These are phyloP conservation scores for Smittia aterrima DNA, from an alignment of 2,888 invertebrate genomes.

Conservation along the genomic window DNA sequence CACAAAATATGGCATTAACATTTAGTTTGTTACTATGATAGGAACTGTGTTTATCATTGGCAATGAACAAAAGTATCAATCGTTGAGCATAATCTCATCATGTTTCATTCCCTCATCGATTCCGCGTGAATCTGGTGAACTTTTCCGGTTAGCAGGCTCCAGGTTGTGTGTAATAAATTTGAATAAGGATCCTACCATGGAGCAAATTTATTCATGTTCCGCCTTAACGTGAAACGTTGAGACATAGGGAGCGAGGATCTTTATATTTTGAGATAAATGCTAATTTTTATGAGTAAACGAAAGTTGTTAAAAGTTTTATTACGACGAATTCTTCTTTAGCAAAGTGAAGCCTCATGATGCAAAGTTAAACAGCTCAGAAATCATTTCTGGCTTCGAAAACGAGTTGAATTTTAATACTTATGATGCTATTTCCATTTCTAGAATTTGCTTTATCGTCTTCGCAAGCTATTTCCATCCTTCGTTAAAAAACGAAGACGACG, in stretches of 20 bases:
- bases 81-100: too few species aligned
- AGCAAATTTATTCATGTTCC: slow-evolving; percentile 34
- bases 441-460: not conserved
- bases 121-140: not conserved
- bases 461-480: not conserved
- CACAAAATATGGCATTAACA: not conserved
- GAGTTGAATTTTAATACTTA: slow-evolving; percentile 1
- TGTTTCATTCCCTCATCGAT: too few species aligned
- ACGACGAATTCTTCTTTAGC: not conserved
- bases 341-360: not conserved
- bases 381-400: not conserved
- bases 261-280: not conserved
- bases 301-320: not conserved
- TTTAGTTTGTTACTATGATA: not conserved
- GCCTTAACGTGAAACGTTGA: not conserved
- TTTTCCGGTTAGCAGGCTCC: not conserved
- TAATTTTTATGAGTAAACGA: not conserved
- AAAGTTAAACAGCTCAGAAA: not conserved
- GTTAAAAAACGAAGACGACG: not conserved
- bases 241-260: not conserved
- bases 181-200: not conserved
- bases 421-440: not conserved
- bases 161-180: not conserved
- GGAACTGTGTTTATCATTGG: not conserved
- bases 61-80: too few species aligned